Conservation (phyloP, 1,140 invertebrate species). For the Leptestheria dahalacensis region DNA sequence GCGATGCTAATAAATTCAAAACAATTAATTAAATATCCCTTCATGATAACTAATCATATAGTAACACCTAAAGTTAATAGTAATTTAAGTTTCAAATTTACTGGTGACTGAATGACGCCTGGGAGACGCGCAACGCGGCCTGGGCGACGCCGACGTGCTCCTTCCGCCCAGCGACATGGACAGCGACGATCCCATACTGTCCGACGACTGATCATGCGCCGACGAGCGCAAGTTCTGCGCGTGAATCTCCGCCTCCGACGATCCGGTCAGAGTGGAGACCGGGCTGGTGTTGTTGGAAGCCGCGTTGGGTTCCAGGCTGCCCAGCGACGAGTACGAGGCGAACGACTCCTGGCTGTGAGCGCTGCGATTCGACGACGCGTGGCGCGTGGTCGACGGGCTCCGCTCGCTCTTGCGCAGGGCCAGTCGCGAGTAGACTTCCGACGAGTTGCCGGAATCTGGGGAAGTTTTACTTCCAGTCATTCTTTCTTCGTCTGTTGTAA, state of each 20-base stretch:
- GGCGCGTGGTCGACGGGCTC: slow-evolving; percentile 1
- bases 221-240: slow-evolving; percentile 23
- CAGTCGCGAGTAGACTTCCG: background rate
- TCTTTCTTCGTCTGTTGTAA: slow-evolving; percentile 15
- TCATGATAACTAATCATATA: no score
- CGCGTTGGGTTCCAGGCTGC: slow-evolving; percentile 52
- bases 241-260: slow-evolving; percentile 37
- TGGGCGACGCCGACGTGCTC: slow-evolving; percentile 55
- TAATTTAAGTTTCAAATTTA: slow-evolving; percentile 26
- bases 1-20: slow-evolving; percentile 34
- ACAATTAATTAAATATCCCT: background rate
- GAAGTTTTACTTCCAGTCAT: slow-evolving; percentile 11
- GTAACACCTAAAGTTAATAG: no score
- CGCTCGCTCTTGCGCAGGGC: background rate
- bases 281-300: slow-evolving; percentile 69
- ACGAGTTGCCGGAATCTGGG: background rate
- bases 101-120: slow-evolving; percentile 65
- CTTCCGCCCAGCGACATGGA: slow-evolving; percentile 57
- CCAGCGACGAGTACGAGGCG: slow-evolving; percentile 48
- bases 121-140: slow-evolving; percentile 41
- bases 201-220: slow-evolving; percentile 39
- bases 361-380: background rate
- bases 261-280: slow-evolving; percentile 62
- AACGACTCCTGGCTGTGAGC: slow-evolving; percentile 35
- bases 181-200: slow-evolving; percentile 63